phyloP scores from a whole-genome alignment of 1,140 invertebrate species.

The Bilobella aurantiaca region DNA sequence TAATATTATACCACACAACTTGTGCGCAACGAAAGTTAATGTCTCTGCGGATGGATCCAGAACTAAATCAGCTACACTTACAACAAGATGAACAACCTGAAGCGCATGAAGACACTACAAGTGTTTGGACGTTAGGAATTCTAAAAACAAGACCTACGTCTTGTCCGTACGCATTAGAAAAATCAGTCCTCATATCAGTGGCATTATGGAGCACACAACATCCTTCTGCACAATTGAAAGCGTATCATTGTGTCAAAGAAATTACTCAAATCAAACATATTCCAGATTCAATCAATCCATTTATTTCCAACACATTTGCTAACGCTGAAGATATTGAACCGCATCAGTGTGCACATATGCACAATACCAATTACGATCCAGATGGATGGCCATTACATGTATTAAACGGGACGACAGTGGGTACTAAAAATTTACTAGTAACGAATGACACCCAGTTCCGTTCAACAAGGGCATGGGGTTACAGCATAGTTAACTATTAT shows the following conservation, averaged over 20 bases:
- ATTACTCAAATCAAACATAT: neutral
- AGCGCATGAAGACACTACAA: too few species aligned
- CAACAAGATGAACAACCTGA: too few species aligned
- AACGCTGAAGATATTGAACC: neutral
- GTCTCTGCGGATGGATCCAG: too few species aligned
- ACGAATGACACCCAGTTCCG: neutral
- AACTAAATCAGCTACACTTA: too few species aligned
- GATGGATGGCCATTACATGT: neutral
- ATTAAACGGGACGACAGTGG: neutral
- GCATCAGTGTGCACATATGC: neutral
- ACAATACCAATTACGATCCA: neutral
- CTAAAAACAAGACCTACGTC: too few species aligned
- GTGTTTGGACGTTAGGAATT: too few species aligned
- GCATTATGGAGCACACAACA: neutral
- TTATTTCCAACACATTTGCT: too few species aligned
- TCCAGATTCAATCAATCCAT: neutral
- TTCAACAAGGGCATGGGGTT: neutral
- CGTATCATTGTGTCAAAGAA: neutral
- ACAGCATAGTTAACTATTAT: neutral
- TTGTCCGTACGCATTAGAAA: too few species aligned
- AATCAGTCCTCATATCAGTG: neutral
- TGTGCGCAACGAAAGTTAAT: too few species aligned
- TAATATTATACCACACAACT: too few species aligned
- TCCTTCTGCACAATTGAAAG: neutral
- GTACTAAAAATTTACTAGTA: neutral